phyloP scores from a whole-genome alignment of 2,888 invertebrate genomes.

The Ophioninae sp. region DNA sequence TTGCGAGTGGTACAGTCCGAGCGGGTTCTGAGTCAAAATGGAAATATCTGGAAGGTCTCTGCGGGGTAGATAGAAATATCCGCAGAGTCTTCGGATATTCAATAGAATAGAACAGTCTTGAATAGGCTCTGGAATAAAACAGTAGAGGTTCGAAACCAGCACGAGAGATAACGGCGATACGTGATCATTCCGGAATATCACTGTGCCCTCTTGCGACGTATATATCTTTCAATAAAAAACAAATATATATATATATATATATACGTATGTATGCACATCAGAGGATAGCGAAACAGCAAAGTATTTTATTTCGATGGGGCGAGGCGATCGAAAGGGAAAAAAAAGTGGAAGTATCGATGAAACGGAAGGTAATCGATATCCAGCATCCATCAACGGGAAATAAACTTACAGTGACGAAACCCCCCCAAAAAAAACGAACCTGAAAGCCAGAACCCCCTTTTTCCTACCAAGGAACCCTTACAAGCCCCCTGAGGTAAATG shows the following conservation, averaged over 20 bases:
- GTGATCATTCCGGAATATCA: too few relatives aligned
- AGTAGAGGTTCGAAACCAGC: too few relatives aligned
- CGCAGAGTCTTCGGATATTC: too few relatives aligned
- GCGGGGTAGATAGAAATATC: too few relatives aligned
- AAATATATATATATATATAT: too few relatives aligned
- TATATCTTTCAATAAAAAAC: neutral
- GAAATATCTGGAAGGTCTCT: too few relatives aligned
- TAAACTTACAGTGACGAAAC: conserved; percentile 5
- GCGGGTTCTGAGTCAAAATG: too few relatives aligned
- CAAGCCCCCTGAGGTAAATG: conserved; percentile 30
- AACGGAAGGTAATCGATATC: conserved; percentile 62
- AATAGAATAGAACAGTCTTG: too few relatives aligned
- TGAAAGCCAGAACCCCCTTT: neutral
- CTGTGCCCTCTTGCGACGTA: too few relatives aligned
- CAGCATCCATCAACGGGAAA: conserved; percentile 53
- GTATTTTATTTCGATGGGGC: conserved; percentile 13
- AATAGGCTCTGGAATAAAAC: too few relatives aligned
- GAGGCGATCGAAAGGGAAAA: conserved; percentile 27
- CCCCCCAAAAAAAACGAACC: conserved; percentile 22
- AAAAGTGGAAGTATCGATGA: conserved; percentile 50
- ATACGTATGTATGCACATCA: neutral
- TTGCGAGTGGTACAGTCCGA: too few relatives aligned
- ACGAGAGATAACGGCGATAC: too few relatives aligned
- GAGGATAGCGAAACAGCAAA: neutral
- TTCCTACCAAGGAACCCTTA: conserved; percentile 48